phyloP scores from a whole-genome alignment of 2,888 invertebrate genomes.

The Napeogenes sylphis region DNA sequence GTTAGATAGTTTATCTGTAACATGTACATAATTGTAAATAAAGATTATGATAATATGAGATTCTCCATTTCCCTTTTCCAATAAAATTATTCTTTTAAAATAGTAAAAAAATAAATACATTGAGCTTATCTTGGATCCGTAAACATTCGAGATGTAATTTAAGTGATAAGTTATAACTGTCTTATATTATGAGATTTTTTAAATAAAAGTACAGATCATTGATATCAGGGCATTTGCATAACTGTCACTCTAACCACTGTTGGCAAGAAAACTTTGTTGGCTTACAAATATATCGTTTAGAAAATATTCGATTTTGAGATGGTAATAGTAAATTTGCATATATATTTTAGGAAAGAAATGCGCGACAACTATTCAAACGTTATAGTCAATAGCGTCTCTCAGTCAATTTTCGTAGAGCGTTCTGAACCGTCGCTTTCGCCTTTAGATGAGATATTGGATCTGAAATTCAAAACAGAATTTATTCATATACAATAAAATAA shows the following conservation, averaged over 20 bases:
- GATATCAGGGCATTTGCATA: neutral
- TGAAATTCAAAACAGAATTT: slow-evolving; percentile 46
- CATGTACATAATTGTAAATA: slow-evolving; percentile 7
- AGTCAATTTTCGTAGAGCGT: slow-evolving; percentile 75
- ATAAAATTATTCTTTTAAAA: neutral
- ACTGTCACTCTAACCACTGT: neutral
- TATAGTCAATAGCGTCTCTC: slow-evolving; percentile 62
- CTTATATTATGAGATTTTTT: neutral
- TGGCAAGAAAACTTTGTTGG: neutral
- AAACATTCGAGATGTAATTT: neutral
- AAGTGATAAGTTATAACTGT: neutral
- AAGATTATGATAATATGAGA: neutral
- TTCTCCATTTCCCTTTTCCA: neutral
- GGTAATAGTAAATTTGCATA: slow-evolving; percentile 45
- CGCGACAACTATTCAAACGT: slow-evolving; percentile 35
- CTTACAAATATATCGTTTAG: neutral
- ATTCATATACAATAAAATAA: slow-evolving; percentile 13
- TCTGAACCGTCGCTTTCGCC: slow-evolving; percentile 77
- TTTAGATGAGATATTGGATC: slow-evolving; percentile 75
- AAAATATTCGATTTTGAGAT: slow-evolving; percentile 16
- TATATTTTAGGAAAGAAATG: slow-evolving; percentile 60
- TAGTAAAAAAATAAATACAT: neutral
- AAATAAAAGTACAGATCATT: neutral
- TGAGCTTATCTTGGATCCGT: neutral
- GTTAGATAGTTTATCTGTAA: too few relatives aligned